Base-by-base conservation (phyloP, 2,888 invertebrate genomes). In the Tuta absoluta region DNA sequence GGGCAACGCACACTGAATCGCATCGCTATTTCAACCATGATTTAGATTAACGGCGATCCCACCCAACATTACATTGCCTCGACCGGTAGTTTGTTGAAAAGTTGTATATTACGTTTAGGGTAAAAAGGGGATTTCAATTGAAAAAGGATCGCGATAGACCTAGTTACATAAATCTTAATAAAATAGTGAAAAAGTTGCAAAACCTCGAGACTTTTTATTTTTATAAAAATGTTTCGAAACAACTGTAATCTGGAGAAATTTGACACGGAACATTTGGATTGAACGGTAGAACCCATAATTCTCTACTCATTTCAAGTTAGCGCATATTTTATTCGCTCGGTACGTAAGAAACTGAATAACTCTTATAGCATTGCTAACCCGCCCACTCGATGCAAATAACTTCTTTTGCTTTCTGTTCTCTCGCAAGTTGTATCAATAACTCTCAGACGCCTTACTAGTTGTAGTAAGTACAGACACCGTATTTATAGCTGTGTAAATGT, bases 41-140 rank as follows among this genome's bases (percentile, higher is more conserved):
- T 33, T 33, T 28, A 65, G 66, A 66, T 66, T 68, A 68, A 67
- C 21, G 66, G 56, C 62, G 65, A 65, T 59, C 67, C 68, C 66
- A 66, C 67, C 68, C 66, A 66, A 33, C 68, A 67, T 66, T 69
- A 33, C 68, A 67, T 66, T 69, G 60, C 60, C 45, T 60, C 45
- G 45, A 24, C 60, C 17, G 41, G 5, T n/a, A 24, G 56, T 33
- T 24, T 56, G 17, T 12, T 23, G 51, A 14, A 21, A 11, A 53
- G 4, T 11, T 11, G 23, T 53, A 14, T 23, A 23, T 51, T 21
- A 51, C 12, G 51, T 12, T 12, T 21, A 12, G 21, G 51, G 51
- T 51, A 19, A 51, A 23, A 21, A 51, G 4, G n/a, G n/a, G 5
- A 23, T 53, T 23, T 23, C 33, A 33, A 28, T 8, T 5, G 1